phyloP scores from a whole-genome alignment of 2,113 vertebrate genomes.

The Mola mola region DNA sequence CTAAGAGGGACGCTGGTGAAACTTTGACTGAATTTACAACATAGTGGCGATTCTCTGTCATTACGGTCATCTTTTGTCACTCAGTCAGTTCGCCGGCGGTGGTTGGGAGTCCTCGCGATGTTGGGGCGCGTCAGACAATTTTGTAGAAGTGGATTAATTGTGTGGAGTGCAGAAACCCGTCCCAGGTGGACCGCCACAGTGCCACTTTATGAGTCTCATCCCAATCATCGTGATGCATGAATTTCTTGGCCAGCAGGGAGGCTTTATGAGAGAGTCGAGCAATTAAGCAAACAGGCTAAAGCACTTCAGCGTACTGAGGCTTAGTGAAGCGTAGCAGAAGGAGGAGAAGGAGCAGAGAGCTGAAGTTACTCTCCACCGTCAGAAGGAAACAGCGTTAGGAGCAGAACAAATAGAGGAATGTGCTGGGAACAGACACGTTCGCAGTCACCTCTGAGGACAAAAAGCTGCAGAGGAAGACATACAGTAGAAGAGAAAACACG shows the following conservation, averaged over 20 bases:
- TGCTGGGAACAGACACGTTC: slow-evolving; percentile 29
- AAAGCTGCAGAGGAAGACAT: slow-evolving; percentile 17
- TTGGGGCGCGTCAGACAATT: slow-evolving; percentile 4
- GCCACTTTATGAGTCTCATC: slow-evolving; percentile 13
- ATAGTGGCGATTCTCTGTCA: background rate
- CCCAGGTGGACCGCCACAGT: slow-evolving; percentile 22
- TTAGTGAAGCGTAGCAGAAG: slow-evolving; percentile 35
- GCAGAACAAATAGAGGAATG: slow-evolving; percentile 44
- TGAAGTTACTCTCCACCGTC: slow-evolving; percentile 15
- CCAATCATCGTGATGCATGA: slow-evolving; percentile 36
- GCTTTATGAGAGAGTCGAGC: slow-evolving; percentile 55
- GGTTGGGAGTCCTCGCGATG: slow-evolving; percentile 10
- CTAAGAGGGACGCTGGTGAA: no score
- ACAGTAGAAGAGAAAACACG: slow-evolving; percentile 17
- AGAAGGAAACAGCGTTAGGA: slow-evolving; percentile 39
- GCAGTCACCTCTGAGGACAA: slow-evolving; percentile 24
- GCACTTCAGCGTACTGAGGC: slow-evolving; percentile 30
- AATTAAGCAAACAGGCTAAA: slow-evolving; percentile 63
- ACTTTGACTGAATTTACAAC: no score
- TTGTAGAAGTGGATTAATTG: slow-evolving; percentile 13
- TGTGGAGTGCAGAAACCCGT: background rate
- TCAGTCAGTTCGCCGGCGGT: background rate
- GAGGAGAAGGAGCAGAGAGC: slow-evolving; percentile 25
- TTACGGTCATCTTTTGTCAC: background rate
- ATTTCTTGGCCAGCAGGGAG: slow-evolving; percentile 43